phyloP scores from a whole-genome alignment of 2,888 invertebrate genomes.

The Andrena dorsata region DNA sequence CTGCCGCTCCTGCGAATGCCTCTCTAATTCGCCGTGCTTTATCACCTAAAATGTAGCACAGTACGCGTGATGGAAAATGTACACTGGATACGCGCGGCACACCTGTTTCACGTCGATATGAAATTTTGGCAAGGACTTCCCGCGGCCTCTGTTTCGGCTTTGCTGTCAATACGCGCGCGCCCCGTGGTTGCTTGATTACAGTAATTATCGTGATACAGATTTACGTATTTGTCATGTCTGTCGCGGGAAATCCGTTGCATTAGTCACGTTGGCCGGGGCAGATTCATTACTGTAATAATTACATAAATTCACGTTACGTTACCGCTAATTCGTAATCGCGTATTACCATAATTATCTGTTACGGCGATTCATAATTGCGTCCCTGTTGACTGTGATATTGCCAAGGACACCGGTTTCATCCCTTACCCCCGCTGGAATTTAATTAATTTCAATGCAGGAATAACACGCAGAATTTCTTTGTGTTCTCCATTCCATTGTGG shows the following conservation, averaged over 20 bases:
- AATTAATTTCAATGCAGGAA: neutral
- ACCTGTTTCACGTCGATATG: slow-evolving; percentile 22
- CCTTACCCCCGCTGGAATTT: slow-evolving; percentile 13
- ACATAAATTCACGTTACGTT: slow-evolving; percentile 64
- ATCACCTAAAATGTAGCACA: slow-evolving; percentile 26
- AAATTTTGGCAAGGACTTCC: slow-evolving; percentile 38
- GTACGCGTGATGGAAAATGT: slow-evolving; percentile 18
- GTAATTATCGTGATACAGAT: slow-evolving; percentile 68
- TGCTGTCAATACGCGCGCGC: slow-evolving; percentile 42
- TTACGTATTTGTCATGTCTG: slow-evolving; percentile 67
- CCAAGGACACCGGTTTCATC: slow-evolving; percentile 41
- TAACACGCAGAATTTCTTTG: neutral
- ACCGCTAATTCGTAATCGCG: slow-evolving; percentile 61
- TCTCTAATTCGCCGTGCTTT: slow-evolving; percentile 44
- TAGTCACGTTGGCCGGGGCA: slow-evolving; percentile 57
- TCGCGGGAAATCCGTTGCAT: slow-evolving; percentile 64
- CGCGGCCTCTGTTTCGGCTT: slow-evolving; percentile 43
- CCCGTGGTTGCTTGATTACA: slow-evolving; percentile 51
- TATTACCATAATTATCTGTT: slow-evolving; percentile 67
- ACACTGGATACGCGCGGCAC: neutral
- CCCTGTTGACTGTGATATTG: slow-evolving; percentile 37
- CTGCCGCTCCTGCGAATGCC: slow-evolving; percentile 9
- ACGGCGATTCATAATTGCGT: slow-evolving; percentile 57
- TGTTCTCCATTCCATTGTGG: neutral
- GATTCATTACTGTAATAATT: slow-evolving; percentile 69